phyloP scores from a whole-genome alignment of 2,888 invertebrate genomes.

The Agriotes lineatus region DNA sequence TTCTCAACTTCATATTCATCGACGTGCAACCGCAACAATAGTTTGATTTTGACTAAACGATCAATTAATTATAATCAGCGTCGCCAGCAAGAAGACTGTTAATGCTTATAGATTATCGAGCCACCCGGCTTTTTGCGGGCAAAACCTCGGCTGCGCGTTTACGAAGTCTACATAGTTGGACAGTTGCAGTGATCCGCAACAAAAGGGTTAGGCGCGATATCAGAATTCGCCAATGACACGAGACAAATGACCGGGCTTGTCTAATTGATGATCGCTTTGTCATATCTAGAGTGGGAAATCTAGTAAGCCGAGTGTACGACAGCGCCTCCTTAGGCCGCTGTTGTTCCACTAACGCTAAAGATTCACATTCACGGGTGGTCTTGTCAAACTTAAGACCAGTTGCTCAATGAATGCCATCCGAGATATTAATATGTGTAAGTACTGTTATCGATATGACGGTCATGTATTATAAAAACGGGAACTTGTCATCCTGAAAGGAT shows the following conservation, averaged over 20 bases:
- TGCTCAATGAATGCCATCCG: slow-evolving; percentile 29
- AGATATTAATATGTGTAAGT: slow-evolving; percentile 23
- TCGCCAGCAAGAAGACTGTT: too few species aligned
- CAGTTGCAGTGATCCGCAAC: slow-evolving; percentile 40
- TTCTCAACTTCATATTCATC: too few species aligned
- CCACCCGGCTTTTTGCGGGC: too few species aligned
- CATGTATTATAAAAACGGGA: slow-evolving; percentile 16
- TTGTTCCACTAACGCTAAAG: slow-evolving; percentile 37
- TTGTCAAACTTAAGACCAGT: slow-evolving; percentile 38
- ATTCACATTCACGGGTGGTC: slow-evolving; percentile 39
- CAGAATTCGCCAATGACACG: slow-evolving; percentile 62
- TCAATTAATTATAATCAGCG: too few species aligned
- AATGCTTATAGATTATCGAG: too few species aligned
- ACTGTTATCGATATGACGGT: slow-evolving; percentile 26
- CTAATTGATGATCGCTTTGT: slow-evolving; percentile 64
- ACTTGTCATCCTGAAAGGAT: not conserved
- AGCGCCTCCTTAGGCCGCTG: slow-evolving; percentile 40
- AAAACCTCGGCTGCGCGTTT: slow-evolving; percentile 20
- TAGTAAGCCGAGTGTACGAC: slow-evolving; percentile 46
- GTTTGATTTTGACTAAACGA: too few species aligned
- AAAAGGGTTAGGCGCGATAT: slow-evolving; percentile 54
- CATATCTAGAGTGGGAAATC: slow-evolving; percentile 63
- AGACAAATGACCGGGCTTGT: slow-evolving; percentile 63
- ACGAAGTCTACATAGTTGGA: slow-evolving; percentile 35
- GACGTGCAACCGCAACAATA: too few species aligned